Evolutionary conservation across 2,797 vertebrate species (phyloP).

Genomic region (Scolopax rusticola): DNA sequence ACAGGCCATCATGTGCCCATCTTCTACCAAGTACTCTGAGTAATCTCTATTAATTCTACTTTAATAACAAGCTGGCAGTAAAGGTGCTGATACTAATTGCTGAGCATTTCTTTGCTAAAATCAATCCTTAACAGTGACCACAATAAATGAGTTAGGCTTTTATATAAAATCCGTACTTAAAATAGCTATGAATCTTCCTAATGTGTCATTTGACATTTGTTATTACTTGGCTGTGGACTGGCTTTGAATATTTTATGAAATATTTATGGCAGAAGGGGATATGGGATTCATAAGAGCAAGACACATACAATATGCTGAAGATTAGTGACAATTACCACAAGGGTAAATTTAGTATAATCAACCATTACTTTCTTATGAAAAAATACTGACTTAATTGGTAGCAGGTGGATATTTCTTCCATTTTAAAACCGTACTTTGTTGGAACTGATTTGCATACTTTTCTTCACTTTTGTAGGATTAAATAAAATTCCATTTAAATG

Average conservation of each 20-base stretch:
- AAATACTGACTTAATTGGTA: constrained; percentile 62
- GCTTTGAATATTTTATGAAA: constrained; percentile 78
- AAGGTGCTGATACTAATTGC: constrained; percentile 55
- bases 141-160: constrained; percentile 66
- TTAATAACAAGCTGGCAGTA: constrained; percentile 29
- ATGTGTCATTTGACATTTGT: constrained; percentile 78
- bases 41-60: constrained; percentile 22
- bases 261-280: constrained; percentile 76
- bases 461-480: constrained; percentile 30
- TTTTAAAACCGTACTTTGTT: constrained; percentile 25
- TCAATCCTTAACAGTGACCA: constrained; percentile 62
- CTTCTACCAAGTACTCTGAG: neutral
- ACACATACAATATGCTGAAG: constrained; percentile 67
- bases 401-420: constrained; percentile 59
- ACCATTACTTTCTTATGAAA: constrained; percentile 56
- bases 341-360: constrained; percentile 76
- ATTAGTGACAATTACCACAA: constrained; percentile 75
- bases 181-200: constrained; percentile 72
- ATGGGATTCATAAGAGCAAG: constrained; percentile 70
- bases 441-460: constrained; percentile 45
- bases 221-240: constrained; percentile 72
- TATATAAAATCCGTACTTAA: constrained; percentile 66
- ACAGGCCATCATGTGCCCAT: neutral
- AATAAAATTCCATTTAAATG: constrained; percentile 53
- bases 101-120: constrained; percentile 23